Percentiles rank a stretch among this genome's conserved stretches.
These are phyloP conservation scores for Herpetotheres cachinnans DNA, from an alignment of 2,113 vertebrate species.

Conservation along the genomic window DNA sequence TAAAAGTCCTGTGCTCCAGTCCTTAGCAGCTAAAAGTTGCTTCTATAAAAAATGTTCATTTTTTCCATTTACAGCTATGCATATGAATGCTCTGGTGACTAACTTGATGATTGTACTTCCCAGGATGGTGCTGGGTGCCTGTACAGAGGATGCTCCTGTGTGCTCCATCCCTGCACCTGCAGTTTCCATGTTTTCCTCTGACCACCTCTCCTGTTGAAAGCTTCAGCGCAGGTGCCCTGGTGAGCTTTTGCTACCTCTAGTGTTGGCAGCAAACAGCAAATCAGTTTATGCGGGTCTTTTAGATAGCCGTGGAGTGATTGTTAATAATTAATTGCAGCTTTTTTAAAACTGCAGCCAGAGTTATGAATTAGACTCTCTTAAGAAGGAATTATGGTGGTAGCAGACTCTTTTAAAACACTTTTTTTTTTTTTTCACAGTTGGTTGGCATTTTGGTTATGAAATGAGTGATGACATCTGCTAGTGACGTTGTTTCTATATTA, in stretches of 20 bases:
- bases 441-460: not conserved
- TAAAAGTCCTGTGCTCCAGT: not conserved
- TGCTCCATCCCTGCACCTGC: not conserved
- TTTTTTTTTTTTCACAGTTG: not conserved
- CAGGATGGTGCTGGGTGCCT: not conserved
- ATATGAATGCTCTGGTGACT: rapidly evolving
- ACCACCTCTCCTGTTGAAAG: not conserved
- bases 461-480: not conserved
- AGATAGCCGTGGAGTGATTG: not conserved
- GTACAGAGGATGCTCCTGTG: rapidly evolving
- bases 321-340: not conserved
- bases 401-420: not conserved
- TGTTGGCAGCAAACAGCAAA: not conserved
- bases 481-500: not conserved
- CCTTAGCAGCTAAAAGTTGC: not conserved
- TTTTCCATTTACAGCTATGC: rapidly evolving
- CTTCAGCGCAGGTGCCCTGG: rapidly evolving
- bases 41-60: not conserved
- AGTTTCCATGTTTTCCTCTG: rapidly evolving
- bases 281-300: rapidly evolving
- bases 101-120: rapidly evolving
- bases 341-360: not conserved
- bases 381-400: not conserved
- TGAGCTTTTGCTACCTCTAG: not conserved
- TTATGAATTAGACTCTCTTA: rapidly evolving